A percentile compares a stretch with the other conserved stretches of the same genome.
phyloP scores from a whole-genome alignment of 2,888 invertebrate species.

The Hipparchia sbordonii region DNA sequence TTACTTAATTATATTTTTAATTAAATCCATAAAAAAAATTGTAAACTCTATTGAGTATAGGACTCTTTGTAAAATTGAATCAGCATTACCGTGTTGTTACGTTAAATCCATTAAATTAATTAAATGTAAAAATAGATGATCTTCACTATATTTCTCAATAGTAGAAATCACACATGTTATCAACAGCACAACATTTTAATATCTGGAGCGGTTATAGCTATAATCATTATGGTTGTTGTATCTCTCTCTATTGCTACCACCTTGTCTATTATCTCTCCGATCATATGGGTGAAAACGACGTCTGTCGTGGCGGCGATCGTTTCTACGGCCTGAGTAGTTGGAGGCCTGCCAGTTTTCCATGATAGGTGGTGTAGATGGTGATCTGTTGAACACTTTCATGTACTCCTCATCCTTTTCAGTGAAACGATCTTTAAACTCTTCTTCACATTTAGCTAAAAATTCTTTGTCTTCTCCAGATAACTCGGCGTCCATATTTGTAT shows the following conservation, averaged over 20 bases:
- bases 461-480: slow-evolving; percentile 82
- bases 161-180: not conserved
- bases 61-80: not conserved
- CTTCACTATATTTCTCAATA: no score
- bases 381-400: slow-evolving; percentile 72
- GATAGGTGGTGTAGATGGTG: slow-evolving; percentile 80
- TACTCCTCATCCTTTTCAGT: slow-evolving; percentile 85
- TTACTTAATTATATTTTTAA: no score
- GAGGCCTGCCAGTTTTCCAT: slow-evolving; percentile 81
- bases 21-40: not conserved
- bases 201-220: slow-evolving; percentile 28
- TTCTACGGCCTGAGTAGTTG: slow-evolving; percentile 55
- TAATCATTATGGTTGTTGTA: slow-evolving; percentile 41
- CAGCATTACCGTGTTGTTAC: not conserved
- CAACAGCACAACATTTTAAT: slow-evolving; percentile 5
- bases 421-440: slow-evolving; percentile 83
- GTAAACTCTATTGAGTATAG: not conserved
- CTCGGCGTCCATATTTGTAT: slow-evolving; percentile 51
- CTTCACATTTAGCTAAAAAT: slow-evolving; percentile 84
- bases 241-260: slow-evolving; percentile 44
- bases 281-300: slow-evolving; percentile 54
- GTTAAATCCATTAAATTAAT: not conserved
- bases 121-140: not conserved
- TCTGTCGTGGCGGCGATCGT: slow-evolving; percentile 59
- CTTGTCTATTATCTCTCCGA: slow-evolving; percentile 39